phyloP scores from a whole-genome alignment of 2,888 invertebrate genomes.

The Atrina japonica region DNA sequence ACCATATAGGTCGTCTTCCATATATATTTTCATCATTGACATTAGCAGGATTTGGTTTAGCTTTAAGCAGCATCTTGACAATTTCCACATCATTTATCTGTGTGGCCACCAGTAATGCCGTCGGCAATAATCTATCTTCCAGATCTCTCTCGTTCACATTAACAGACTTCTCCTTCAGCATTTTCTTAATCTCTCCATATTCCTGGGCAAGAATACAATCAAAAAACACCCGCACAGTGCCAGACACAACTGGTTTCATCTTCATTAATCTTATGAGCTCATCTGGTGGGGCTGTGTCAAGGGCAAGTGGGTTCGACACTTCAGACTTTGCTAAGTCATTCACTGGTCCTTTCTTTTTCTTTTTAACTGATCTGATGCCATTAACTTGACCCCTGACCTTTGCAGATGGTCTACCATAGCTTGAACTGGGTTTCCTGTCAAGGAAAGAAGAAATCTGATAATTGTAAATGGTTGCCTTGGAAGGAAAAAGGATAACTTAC shows the following conservation, averaged over 20 bases:
- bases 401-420: no score
- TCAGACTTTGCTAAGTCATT: no score
- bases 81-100: slow-evolving; percentile 64
- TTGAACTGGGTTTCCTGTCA: no score
- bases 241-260: slow-evolving; percentile 40
- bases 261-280: slow-evolving; percentile 36
- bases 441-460: no score
- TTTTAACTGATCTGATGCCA: no score
- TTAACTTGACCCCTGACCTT: no score
- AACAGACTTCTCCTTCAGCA: slow-evolving; percentile 57
- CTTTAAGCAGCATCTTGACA: slow-evolving; percentile 63
- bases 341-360: no score
- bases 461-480: no score
- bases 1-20: slow-evolving; percentile 74
- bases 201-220: slow-evolving; percentile 49
- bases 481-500: no score
- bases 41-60: slow-evolving; percentile 64
- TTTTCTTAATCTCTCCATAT: slow-evolving; percentile 46
- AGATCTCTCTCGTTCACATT: slow-evolving; percentile 61
- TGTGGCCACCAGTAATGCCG: slow-evolving; percentile 69
- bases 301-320: no score
- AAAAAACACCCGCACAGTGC: slow-evolving; percentile 52
- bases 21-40: slow-evolving; percentile 68
- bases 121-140: slow-evolving; percentile 57
- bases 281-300: slow-evolving; percentile 2